Percentiles rank a stretch among this genome's conserved stretches.
Conservation (phyloP, 2,113 vertebrate genomes). For the Puffinus mauretanicus region DNA sequence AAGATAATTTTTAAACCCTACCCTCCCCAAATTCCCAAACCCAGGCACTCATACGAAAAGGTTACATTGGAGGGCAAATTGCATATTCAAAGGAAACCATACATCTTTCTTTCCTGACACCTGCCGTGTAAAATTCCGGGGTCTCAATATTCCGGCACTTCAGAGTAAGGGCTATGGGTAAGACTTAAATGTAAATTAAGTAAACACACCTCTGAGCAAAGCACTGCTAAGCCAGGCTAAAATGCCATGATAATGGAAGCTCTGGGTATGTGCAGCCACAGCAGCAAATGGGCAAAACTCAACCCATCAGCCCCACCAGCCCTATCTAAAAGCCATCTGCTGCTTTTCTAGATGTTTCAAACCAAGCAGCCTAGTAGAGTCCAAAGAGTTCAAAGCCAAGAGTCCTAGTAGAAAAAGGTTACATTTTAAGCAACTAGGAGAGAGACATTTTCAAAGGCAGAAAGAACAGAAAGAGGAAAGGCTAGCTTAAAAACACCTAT, state of each 20-base stretch:
- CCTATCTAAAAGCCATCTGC: background rate
- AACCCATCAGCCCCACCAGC: no score
- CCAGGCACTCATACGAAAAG: fast-evolving
- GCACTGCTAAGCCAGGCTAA: background rate
- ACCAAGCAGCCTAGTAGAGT: background rate
- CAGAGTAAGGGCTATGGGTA: background rate
- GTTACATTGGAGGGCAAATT: background rate
- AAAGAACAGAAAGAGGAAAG: background rate
- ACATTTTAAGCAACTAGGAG: background rate
- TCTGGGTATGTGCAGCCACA: background rate
- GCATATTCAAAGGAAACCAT: background rate
- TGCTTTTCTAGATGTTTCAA: background rate
- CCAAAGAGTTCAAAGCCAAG: no score
- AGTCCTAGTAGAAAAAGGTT: background rate
- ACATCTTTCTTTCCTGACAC: background rate
- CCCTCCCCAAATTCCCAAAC: background rate
- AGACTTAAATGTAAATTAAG: background rate
- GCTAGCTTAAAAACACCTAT: background rate
- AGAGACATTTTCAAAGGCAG: background rate
- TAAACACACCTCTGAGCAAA: background rate
- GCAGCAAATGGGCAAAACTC: background rate
- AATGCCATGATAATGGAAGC: background rate
- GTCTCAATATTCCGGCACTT: background rate
- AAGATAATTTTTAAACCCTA: background rate
- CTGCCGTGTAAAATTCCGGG: background rate